These are phyloP conservation scores for Ferdinandea cuprea DNA, from an alignment of 2,888 invertebrate species.

Conservation along the genomic window DNA sequence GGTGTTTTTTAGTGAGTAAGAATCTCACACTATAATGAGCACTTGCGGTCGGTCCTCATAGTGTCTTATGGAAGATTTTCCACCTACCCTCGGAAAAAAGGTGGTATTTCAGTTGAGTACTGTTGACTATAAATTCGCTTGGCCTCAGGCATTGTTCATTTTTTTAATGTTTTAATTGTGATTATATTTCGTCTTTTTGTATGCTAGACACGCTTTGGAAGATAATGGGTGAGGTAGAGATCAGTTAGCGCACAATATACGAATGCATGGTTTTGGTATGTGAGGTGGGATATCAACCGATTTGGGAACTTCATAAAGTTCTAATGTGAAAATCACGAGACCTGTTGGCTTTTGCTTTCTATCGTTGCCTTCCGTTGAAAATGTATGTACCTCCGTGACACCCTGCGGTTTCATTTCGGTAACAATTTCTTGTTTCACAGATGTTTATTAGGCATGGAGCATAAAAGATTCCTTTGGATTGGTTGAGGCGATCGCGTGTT, in stretches of 20 bases:
- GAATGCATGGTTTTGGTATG: not conserved
- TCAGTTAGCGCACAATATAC: not conserved
- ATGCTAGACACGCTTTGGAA: not conserved
- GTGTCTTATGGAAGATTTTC: too few relatives aligned
- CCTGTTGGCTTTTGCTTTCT: slow-evolving; percentile 4
- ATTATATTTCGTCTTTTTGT: not conserved
- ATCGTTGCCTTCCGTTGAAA: slow-evolving; percentile 11
- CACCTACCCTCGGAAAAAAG: too few relatives aligned
- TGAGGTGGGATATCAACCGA: not conserved
- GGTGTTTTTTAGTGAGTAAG: too few relatives aligned
- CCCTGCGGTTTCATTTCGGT: slow-evolving; percentile 30
- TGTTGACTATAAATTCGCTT: too few relatives aligned
- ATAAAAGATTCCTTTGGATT: slow-evolving; percentile 27
- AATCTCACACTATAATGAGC: too few relatives aligned
- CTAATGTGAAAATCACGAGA: slow-evolving; percentile 9
- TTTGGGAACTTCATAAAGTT: not conserved
- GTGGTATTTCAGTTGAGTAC: too few relatives aligned
- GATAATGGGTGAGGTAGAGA: not conserved
- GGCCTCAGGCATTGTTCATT: too few relatives aligned
- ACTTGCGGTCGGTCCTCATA: too few relatives aligned
- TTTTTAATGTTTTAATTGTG: not conserved
- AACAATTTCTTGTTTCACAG: slow-evolving; percentile 7
- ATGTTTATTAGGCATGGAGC: slow-evolving; percentile 28
- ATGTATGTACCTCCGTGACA: slow-evolving; percentile 5
- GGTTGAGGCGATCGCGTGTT: slow-evolving; percentile 4